Evolutionary conservation across 1,140 invertebrate genomes (phyloP), one percentile per base, ranked within the genome.

Genomic region (Bombus confusus): DNA sequence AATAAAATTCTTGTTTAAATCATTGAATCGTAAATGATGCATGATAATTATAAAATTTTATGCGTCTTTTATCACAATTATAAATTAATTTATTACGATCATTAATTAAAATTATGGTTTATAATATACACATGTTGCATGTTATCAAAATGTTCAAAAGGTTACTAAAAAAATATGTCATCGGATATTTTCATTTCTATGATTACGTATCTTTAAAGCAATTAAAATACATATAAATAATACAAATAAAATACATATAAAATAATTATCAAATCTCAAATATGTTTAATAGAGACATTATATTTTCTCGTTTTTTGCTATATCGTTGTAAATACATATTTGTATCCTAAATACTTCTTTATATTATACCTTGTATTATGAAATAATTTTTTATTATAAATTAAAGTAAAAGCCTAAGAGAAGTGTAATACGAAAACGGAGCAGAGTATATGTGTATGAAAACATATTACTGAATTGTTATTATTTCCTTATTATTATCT

Each of bases 401-500:
- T 3, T 12, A 37, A 25, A 37, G 9, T 37, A 37, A 73, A n/a
- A 39, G 5, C 47, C 1, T 52, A 31, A 25, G 18, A 9, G 15
- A 59, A 28, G 0, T 12, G 37, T 18, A 39, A 80, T 66, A n/a
- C 6, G 8, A 37, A 57, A 10, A 12, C 1, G 31, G 10, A 34
- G 25, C 9, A 15, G 10, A 2, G 1, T n/a, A 39, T n/a, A 5
- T 15, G 5, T 15, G 13, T n/a, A 52, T 25, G 12, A 34, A 13
- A 8, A 43, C 37, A 25, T 8, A 34, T 57, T 22, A 52, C 12
- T 25, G 25, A 28, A 47, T 37, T 52, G 25, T 79, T 47, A 9
- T 81, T 43, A 62, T 74, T 81, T 59, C 15, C 6, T 43, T 64
- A 13, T 52, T 47, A 64, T 75, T 66, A 47, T 52, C 52, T 64